Conservation (phyloP, 2,113 vertebrate species). For the Mobula birostris region DNA sequence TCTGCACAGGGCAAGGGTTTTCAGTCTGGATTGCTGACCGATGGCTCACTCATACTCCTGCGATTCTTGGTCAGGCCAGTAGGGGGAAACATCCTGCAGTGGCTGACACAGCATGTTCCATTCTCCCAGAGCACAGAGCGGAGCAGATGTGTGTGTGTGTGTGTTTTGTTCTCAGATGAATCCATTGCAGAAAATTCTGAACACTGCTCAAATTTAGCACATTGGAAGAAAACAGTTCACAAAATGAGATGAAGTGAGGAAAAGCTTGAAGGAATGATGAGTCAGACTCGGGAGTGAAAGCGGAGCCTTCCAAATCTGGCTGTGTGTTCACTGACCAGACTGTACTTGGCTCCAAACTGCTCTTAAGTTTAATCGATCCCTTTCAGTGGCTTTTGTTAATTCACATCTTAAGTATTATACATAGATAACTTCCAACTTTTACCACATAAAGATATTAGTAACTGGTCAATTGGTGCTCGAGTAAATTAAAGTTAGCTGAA, state of each 20-base stretch:
- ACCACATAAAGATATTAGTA: background rate
- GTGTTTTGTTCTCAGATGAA: background rate
- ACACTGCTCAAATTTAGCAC: background rate
- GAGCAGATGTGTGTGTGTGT: too few species aligned
- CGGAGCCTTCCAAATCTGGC: background rate
- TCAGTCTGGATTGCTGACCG: too few species aligned
- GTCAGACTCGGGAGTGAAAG: background rate
- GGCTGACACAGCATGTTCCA: background rate
- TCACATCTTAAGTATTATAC: background rate
- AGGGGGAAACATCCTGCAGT: background rate
- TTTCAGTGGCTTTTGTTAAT: background rate
- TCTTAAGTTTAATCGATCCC: background rate
- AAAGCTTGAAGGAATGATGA: background rate
- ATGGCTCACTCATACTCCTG: background rate
- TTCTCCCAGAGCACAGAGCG: background rate
- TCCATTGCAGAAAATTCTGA: slow-evolving; percentile 3
- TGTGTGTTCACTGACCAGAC: background rate
- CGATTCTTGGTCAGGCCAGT: background rate
- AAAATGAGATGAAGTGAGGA: background rate
- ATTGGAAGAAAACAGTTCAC: background rate
- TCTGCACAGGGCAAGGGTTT: background rate
- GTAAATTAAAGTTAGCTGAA: background rate
- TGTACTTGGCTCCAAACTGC: background rate
- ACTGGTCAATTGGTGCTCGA: background rate
- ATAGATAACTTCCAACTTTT: background rate